These are phyloP conservation scores for Synaphobranchus kaupii DNA, from an alignment of 2,797 vertebrate species.

Conservation along the genomic window DNA sequence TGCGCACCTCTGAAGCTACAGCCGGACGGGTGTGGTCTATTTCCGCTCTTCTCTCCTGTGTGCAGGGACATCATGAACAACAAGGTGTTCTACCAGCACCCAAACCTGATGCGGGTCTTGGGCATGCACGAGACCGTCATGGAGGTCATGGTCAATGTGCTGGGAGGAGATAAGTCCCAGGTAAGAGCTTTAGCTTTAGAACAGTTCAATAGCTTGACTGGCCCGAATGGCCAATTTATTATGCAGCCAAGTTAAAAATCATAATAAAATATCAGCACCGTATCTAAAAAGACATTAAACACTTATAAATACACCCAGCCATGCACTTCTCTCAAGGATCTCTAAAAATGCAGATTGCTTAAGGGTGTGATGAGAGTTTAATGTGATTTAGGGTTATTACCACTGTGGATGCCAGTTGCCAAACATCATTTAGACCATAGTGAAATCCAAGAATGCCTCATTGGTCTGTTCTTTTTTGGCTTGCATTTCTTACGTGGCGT, in stretches of 20 bases:
- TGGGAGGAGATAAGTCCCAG: conserved; percentile 94
- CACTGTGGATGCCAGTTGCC: neutral
- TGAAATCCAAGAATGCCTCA: neutral
- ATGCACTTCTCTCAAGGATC: neutral
- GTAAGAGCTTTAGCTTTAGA: conserved; percentile 45
- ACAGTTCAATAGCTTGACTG: neutral
- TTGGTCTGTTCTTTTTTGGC: neutral
- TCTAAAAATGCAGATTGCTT: neutral
- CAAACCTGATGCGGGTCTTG: conserved; percentile 95
- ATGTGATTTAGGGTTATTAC: neutral
- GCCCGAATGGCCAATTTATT: neutral
- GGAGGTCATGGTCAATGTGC: conserved; percentile 99
- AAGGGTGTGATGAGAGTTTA: neutral
- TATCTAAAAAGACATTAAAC: neutral
- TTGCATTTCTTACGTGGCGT: neutral
- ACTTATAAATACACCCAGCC: neutral
- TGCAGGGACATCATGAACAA: conserved; percentile 98
- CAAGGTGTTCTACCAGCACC: conserved; percentile 99
- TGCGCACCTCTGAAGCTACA: neutral
- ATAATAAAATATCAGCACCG: neutral
- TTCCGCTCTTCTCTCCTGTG: conserved; percentile 9
- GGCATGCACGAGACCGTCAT: conserved; percentile 99
- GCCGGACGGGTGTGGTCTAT: neutral
- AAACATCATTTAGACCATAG: neutral
- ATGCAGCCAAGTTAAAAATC: neutral